A percentile compares a stretch with the other conserved stretches of the same genome.
These are phyloP conservation scores for Callospermophilus lateralis DNA, from an alignment of 2,113 vertebrate genomes.

Conservation along the genomic window DNA sequence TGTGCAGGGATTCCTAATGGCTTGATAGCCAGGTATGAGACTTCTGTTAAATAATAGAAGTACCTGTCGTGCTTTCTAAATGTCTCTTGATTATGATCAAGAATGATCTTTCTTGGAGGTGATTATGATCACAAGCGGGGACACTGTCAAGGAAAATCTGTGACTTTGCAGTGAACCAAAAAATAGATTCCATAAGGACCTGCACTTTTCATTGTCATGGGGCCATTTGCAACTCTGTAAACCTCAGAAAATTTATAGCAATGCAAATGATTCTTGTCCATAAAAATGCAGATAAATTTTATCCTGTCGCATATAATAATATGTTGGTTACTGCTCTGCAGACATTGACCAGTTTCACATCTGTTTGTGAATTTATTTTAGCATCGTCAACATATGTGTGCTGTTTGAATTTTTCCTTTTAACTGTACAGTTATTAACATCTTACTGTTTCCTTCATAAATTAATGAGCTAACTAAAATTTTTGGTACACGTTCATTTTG, in stretches of 20 bases:
- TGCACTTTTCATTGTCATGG: neutral
- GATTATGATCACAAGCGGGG: too few relatives aligned
- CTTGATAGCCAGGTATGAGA: neutral
- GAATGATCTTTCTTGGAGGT: neutral
- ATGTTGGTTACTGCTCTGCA: neutral
- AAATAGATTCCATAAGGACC: neutral
- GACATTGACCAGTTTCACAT: neutral
- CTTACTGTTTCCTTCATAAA: neutral
- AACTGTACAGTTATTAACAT: neutral
- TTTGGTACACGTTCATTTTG: neutral
- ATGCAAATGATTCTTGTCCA: neutral
- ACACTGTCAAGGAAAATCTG: neutral
- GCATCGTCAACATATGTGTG: neutral
- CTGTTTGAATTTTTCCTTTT: neutral
- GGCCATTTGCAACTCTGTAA: neutral
- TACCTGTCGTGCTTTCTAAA: neutral
- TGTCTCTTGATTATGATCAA: neutral
- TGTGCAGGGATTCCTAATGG: neutral
- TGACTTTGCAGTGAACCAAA: neutral
- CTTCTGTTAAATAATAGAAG: neutral
- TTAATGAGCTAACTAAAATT: neutral
- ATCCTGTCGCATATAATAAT: neutral
- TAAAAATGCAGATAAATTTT: neutral
- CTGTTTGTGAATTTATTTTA: neutral
- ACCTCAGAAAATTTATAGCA: neutral